These are phyloP conservation scores for Lepus oiostolus DNA, from an alignment of 2,797 vertebrate genomes.

Conservation along the genomic window DNA sequence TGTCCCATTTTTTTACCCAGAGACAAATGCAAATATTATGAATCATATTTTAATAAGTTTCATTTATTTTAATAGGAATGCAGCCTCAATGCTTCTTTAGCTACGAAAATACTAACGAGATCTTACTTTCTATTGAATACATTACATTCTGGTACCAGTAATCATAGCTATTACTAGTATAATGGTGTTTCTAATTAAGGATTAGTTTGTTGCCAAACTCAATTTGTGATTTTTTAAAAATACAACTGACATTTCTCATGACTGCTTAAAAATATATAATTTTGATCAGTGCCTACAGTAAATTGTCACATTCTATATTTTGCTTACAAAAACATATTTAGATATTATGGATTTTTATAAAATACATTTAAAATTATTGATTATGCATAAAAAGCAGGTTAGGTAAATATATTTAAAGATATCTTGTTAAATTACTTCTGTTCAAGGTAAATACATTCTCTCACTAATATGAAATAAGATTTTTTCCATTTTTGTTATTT, in stretches of 20 bases:
- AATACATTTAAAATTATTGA: constrained; percentile 11
- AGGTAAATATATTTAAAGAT: constrained; percentile 24
- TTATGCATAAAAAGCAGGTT: constrained; percentile 5
- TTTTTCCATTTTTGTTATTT: background rate
- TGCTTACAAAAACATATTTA: constrained; percentile 33
- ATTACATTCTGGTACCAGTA: constrained; percentile 41
- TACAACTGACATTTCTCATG: constrained; percentile 13
- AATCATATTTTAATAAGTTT: constrained; percentile 75
- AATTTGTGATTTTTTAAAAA: constrained; percentile 24
- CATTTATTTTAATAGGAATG: constrained; percentile 69
- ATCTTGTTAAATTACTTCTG: background rate
- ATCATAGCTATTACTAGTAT: constrained; percentile 47
- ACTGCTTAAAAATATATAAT: background rate
- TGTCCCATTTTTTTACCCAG: constrained; percentile 26
- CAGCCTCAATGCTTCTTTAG: background rate
- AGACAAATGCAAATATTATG: constrained; percentile 70
- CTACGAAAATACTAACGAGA: constrained; percentile 42
- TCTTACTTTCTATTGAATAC: constrained; percentile 18
- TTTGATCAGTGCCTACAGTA: background rate
- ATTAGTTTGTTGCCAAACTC: constrained; percentile 42
- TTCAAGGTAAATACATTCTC: background rate
- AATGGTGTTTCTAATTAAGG: constrained; percentile 56
- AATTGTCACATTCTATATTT: background rate
- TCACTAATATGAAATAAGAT: constrained; percentile 21
- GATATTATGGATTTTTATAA: constrained; percentile 1